Evolutionary conservation across 2,797 vertebrate species (phyloP), one percentile per base, ranked within the genome.

Genomic region (Gephyroberyx darwinii): DNA sequence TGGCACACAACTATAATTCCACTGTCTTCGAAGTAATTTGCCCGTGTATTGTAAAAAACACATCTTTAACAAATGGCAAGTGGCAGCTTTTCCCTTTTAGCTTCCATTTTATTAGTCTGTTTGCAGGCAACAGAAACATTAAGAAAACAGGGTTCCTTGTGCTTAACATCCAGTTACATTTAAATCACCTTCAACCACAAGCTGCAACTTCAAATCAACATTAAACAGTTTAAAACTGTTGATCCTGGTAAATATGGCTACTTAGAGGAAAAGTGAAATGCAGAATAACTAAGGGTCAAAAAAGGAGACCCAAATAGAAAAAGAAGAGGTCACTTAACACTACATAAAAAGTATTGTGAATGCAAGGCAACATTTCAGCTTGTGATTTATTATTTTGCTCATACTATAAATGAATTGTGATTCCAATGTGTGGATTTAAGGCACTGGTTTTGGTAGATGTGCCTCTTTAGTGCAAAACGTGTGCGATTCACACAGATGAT

Each of bases 401-500:
- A n/a, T 22, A 43, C 30, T 53, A 9, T 47, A 8, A 14, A 37
- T 2, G 8, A 55, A 57, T 41, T 45, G 13, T 17, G 8, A 60
- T 55, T 73, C 45, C 52, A 56, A 22, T 52, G 52, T 2, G 7
- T 61, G 59, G 48, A 65, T 74, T 71, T 79, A 89, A 90, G 90
- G 88, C 90, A 88, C 83, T 37, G 64, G 73, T 39, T 66, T 35
- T 12, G 5, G 52, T 57, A 14, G n/a, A 19, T 47, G 73, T 69
- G 75, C 77, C 85, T 64, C 30, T 4, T 67, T 41, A 63, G 65
- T 66, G 68, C 52, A 64, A 54, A 19, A 51, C n/a, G 45, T 58
- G 51, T 8, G 5, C 4, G 22, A 8, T 30, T 91, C 81, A 93
- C 57, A 93, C 93, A 7, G 88, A 12, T 0, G 92, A 81, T 1